A percentile compares a stretch with the other conserved stretches of the same genome.
Conservation (phyloP, 2,888 invertebrate species). For the Halictus ligatus region DNA sequence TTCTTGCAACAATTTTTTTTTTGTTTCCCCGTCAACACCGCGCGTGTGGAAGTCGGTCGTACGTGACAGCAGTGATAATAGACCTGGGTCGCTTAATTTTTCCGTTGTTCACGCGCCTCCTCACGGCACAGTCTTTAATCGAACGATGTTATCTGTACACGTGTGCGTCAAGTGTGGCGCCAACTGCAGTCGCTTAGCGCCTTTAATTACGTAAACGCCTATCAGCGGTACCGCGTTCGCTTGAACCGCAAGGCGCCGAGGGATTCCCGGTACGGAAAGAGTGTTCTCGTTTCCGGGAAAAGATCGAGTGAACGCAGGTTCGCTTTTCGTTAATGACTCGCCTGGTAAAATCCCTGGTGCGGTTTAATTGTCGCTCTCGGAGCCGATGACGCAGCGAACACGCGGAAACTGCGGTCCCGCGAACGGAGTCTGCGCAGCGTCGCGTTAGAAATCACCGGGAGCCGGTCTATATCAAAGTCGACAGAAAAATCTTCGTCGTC, state of each 20-base stretch:
- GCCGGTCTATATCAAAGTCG: conserved; percentile 23
- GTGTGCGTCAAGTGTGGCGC: conserved; percentile 41
- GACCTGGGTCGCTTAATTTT: conserved; percentile 17
- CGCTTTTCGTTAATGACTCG: conserved; percentile 10
- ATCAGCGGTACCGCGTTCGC: conserved; percentile 37
- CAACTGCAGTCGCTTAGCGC: conserved; percentile 55
- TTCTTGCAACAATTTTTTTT: conserved; percentile 23
- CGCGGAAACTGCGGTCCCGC: background rate
- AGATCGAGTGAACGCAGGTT: background rate
- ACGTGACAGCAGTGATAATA: background rate
- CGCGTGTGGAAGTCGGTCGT: background rate
- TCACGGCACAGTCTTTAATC: conserved; percentile 22
- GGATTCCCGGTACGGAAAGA: conserved; percentile 44
- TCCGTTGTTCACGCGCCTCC: background rate
- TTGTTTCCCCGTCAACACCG: background rate
- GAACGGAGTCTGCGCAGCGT: background rate
- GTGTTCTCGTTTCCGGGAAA: conserved; percentile 44
- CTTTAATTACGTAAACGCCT: conserved; percentile 63
- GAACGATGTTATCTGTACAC: conserved; percentile 20
- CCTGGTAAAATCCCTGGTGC: conserved; percentile 26
- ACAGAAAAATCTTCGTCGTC: conserved; percentile 54
- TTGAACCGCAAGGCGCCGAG: background rate
- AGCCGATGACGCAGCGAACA: conserved; percentile 36
- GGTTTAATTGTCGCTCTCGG: conserved; percentile 25
- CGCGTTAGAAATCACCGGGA: conserved; percentile 39